Conservation (phyloP, 1,140 invertebrate species). For the Aphidius ervi region DNA sequence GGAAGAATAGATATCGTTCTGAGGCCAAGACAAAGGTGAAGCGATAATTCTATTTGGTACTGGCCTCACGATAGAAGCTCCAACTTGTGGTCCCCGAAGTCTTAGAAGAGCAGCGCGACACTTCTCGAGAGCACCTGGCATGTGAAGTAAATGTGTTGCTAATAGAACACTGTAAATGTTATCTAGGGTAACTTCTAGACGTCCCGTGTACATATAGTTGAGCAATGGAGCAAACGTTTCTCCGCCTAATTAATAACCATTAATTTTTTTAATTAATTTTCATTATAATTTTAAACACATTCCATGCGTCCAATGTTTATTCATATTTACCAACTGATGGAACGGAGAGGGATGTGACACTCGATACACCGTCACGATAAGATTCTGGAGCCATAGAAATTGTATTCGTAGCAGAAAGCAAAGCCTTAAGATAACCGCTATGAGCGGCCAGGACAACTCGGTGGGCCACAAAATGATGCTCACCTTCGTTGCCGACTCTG, state of each 20-base stretch:
- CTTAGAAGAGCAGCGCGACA: slow-evolving; percentile 56
- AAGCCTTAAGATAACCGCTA: slow-evolving; percentile 60
- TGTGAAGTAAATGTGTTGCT: slow-evolving; percentile 70
- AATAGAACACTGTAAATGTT: slow-evolving; percentile 72
- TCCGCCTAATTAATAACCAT: slow-evolving; percentile 39
- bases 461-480: slow-evolving; percentile 66
- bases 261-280: not conserved
- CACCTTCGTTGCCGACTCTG: slow-evolving; percentile 60
- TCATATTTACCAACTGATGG: slow-evolving; percentile 48
- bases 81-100: slow-evolving; percentile 32
- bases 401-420: slow-evolving; percentile 36
- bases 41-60: slow-evolving; percentile 45
- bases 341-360: slow-evolving; percentile 42
- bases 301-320: not conserved
- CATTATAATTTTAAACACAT: not conserved
- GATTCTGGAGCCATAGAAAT: slow-evolving; percentile 4
- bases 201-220: slow-evolving; percentile 75
- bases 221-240: slow-evolving; percentile 70
- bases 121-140: slow-evolving; percentile 68
- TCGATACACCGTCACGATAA: slow-evolving; percentile 24
- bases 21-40: slow-evolving; percentile 44
- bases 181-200: slow-evolving; percentile 63
- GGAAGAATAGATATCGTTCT: slow-evolving; percentile 30
- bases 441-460: slow-evolving; percentile 63
- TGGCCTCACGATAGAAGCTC: slow-evolving; percentile 41